Evolutionary conservation across 2,888 invertebrate genomes (phyloP), one percentile per base, ranked within the genome.

Genomic region (Onthophagus sagittarius): DNA sequence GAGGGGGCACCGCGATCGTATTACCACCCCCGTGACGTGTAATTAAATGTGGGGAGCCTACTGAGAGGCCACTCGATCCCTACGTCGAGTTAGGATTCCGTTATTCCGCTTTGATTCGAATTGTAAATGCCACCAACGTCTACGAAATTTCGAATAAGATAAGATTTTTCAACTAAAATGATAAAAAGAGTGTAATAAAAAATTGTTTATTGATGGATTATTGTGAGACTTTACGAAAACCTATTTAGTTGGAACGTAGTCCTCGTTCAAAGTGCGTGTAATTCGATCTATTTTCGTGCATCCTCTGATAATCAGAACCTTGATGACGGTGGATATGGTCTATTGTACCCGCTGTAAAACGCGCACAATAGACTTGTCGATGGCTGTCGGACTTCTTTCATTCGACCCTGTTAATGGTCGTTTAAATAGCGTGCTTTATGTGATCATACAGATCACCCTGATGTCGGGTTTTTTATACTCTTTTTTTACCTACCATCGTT

Each of bases 351-450:
- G 77, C 74, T 77, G 77, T 75, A 76, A 77, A 76, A 75, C 72
- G 72, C 65, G 75, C 75, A 78, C 78, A 78, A 78, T 76, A 74
- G 76, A 73, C 75, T 77, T 77, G 77, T 76, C 77, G 78, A 77
- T 78, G 76, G 75, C 74, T 77, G 76, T 75, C 74, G 71, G 70
- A 73, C 74, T 72, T 73, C 75, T 74, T 76, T 75, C 74, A 76
- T 77, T 74, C 75, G 72, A 23, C 72, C 71, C 72, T 69, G 75
- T 76, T 78, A 79, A 79, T 79, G 78, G 39, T 53, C 39, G 79
- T 77, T 79, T 79, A 79, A 79, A 77, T 77, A 77, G 76, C 79
- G 77, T 77, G 78, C 76, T 77, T 77, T 78, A 78, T 77, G 74
- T 74, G 76, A 77, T 78, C 77, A 77, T 76, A 74, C 75, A 75